Percentiles rank a stretch among this genome's conserved stretches.
phyloP scores from a whole-genome alignment of 2,888 invertebrate genomes.

The Eristalis arbustorum region DNA sequence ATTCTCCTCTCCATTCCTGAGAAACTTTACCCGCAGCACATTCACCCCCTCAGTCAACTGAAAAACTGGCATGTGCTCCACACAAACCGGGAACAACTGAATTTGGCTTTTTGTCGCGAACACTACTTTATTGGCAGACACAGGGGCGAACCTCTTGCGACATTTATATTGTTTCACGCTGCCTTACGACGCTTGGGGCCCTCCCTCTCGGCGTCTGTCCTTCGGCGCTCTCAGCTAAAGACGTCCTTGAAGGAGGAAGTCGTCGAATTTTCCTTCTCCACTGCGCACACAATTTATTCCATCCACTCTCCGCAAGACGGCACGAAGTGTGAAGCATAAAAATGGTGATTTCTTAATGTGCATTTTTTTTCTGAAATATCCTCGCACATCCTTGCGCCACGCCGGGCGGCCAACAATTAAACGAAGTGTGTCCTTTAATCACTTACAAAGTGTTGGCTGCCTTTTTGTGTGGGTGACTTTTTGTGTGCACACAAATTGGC shows the following conservation, averaged over 20 bases:
- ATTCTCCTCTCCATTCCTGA: too few relatives aligned
- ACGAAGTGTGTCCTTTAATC: constrained; percentile 55
- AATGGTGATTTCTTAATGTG: constrained; percentile 67
- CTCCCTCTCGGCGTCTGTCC: not conserved
- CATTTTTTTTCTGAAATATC: constrained; percentile 61
- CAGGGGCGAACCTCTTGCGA: constrained; percentile 53
- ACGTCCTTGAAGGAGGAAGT: constrained; percentile 65
- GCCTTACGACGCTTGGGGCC: not conserved
- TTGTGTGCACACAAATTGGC: not conserved
- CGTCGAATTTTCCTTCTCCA: constrained; percentile 39
- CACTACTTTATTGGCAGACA: constrained; percentile 66
- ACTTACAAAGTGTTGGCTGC: constrained; percentile 35
- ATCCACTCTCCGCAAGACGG: not conserved
- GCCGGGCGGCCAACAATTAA: constrained; percentile 50
- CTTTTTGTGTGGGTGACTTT: constrained; percentile 15
- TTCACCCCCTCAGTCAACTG: not conserved
- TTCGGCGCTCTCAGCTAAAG: not conserved
- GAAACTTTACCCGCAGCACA: constrained; percentile 18
- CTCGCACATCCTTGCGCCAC: constrained; percentile 9
- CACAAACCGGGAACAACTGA: constrained; percentile 15
- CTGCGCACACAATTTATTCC: constrained; percentile 61
- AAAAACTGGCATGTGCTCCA: not conserved
- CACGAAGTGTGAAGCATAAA: constrained; percentile 67
- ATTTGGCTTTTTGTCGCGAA: constrained; percentile 48
- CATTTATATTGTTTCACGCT: constrained; percentile 48